Evolutionary conservation across 2,888 invertebrate species (phyloP), one percentile per base, ranked within the genome.

Genomic region (Cerastoderma edule): DNA sequence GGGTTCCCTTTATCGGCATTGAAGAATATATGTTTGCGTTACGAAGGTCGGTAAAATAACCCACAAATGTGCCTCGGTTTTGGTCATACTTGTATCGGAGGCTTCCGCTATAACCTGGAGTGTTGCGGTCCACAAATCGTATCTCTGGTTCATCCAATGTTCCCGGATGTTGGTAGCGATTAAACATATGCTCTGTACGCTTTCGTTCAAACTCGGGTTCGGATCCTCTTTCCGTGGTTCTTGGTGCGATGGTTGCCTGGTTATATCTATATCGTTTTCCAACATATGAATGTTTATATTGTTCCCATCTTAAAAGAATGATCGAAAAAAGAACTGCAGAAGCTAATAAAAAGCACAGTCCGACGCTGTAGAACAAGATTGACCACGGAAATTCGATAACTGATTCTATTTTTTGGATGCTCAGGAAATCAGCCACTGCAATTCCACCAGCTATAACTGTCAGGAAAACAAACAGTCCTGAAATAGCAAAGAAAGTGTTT

Each of bases 361-460:
- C 80, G 5, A 77, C 54, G 28, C 66, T 68, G 44, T 60, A 75
- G 33, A 22, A 67, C n/a, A 77, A 39, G 27, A 77, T n/a, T 6
- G 80, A 71, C 80, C 80, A 80, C 4, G 80, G 80, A 39, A 80
- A 71, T 48, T 80, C 77, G 24, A 75, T 75, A 24, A 77, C 57
- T 5, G 75, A 75, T 24, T 70, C 70, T 65, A 76, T 73, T 16
- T 63, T 65, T 16, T 28, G 46, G 1, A 54, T 33, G 3, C 69
- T 56, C 35, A 80, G 76, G 68, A 76, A 80, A n/a, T 50, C 66
- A 6, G 63, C 60, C 16, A n/a, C 64, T n/a, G 73, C 60, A 10
- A 73, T 63, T 3, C 67, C 67, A 16, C 67, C 16, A 4, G 76
- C 28, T 3, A 72, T 65, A 22, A 80, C 71, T 19, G 80, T 80